Percentiles rank a stretch among this genome's conserved stretches.
These are phyloP conservation scores for Xylota sylvarum DNA, from an alignment of 2,888 invertebrate species.

Conservation along the genomic window DNA sequence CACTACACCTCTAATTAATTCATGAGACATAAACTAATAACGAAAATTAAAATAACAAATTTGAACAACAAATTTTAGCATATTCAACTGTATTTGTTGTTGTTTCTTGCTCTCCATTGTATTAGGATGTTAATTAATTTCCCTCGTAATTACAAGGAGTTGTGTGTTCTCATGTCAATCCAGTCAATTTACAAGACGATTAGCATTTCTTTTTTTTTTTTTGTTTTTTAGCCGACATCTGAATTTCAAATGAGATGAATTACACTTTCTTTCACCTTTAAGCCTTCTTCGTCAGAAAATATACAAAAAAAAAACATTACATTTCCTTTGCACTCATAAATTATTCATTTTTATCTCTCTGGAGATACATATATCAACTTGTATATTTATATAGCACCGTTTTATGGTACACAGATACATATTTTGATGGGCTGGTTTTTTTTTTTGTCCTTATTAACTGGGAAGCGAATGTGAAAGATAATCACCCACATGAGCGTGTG, in stretches of 20 bases:
- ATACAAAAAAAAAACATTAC: constrained; percentile 24
- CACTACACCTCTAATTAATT: constrained; percentile 11
- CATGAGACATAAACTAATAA: constrained; percentile 20
- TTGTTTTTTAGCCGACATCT: constrained; percentile 22
- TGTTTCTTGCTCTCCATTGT: background rate
- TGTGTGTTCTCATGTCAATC: constrained; percentile 55
- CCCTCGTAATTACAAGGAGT: constrained; percentile 37
- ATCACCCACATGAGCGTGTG: constrained; percentile 23
- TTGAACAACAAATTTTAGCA: background rate
- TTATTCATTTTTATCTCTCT: constrained; percentile 54
- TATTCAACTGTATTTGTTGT: background rate
- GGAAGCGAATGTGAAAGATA: constrained; percentile 4
- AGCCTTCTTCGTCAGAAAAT: background rate
- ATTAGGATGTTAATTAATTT: constrained; percentile 25
- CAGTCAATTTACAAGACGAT: constrained; percentile 53
- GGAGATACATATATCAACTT: constrained; percentile 4
- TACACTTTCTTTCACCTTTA: constrained; percentile 64
- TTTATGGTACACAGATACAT: background rate
- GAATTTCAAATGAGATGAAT: constrained; percentile 64
- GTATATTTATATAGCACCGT: background rate
- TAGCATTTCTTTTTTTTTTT: constrained; percentile 48
- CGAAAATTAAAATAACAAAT: constrained; percentile 58
- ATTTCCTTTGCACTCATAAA: constrained; percentile 49
- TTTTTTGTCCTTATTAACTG: background rate
- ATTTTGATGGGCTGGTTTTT: background rate